Conservation (phyloP, 2,888 invertebrate species). For the Hydrotaea cyrtoneurina region DNA sequence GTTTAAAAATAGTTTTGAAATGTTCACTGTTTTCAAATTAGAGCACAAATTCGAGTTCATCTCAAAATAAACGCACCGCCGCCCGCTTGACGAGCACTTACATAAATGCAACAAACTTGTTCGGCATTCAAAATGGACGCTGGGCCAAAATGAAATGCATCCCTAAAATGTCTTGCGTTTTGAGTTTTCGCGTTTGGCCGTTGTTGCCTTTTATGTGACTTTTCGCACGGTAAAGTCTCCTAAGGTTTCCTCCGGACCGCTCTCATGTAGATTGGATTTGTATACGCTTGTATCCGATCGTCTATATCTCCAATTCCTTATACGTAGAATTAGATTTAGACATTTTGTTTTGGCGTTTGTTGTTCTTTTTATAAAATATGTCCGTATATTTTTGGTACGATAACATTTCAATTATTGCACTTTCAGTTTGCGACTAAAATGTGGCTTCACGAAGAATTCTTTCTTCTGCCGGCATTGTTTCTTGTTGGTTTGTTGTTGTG, state of each 20-base stretch:
- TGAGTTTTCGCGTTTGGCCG: neutral
- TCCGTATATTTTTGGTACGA: neutral
- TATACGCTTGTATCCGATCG: slow-evolving; percentile 18
- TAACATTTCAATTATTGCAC: slow-evolving; percentile 56
- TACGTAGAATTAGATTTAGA: slow-evolving; percentile 76
- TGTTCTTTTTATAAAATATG: slow-evolving; percentile 14
- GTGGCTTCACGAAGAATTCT: slow-evolving; percentile 24
- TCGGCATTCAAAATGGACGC: too few species aligned
- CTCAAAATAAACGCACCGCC: too few species aligned
- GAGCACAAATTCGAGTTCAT: neutral
- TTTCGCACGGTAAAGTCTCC: slow-evolving; percentile 57
- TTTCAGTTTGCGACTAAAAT: slow-evolving; percentile 40
- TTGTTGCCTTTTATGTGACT: slow-evolving; percentile 54
- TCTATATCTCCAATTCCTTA: slow-evolving; percentile 74
- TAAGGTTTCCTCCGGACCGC: slow-evolving; percentile 52
- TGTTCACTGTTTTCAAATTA: neutral
- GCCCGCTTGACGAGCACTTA: too few species aligned
- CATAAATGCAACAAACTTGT: too few species aligned
- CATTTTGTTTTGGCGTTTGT: slow-evolving; percentile 30
- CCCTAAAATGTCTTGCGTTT: too few species aligned
- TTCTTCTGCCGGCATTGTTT: slow-evolving; percentile 48
- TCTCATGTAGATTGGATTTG: neutral
- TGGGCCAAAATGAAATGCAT: too few species aligned
- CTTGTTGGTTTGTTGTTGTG: slow-evolving; percentile 27
- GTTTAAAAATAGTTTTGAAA: slow-evolving; percentile 3